Percentiles rank a stretch among this genome's conserved stretches.
Evolutionary conservation across 2,888 invertebrate species (phyloP).

Genomic region (Lissonota sp.): DNA sequence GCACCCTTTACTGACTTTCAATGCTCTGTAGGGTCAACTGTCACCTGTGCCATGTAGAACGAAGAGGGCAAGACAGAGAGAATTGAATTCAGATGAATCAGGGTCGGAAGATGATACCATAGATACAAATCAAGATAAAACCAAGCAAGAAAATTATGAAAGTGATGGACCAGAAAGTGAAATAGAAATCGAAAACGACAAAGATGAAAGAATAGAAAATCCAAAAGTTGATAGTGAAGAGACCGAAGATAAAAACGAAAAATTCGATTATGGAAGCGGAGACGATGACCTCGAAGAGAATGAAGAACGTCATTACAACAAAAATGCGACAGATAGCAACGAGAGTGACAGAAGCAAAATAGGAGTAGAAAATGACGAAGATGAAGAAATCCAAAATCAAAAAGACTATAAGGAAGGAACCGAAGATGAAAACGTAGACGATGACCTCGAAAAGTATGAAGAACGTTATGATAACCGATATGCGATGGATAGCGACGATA

Average conservation of each 20-base stretch:
- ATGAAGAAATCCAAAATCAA: background rate
- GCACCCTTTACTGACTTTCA: background rate
- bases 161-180: background rate
- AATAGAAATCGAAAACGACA: slow-evolving; percentile 1
- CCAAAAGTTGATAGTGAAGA: too few relatives aligned
- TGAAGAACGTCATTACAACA: too few relatives aligned
- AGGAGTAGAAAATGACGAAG: background rate
- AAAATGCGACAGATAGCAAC: background rate
- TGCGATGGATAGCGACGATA: too few relatives aligned
- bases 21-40: background rate
- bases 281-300: too few relatives aligned
- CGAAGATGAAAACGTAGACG: too few relatives aligned
- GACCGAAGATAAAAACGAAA: too few relatives aligned
- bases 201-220: too few relatives aligned
- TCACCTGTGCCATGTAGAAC: background rate
- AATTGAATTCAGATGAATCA: background rate
- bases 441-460: background rate
- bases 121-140: background rate
- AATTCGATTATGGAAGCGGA: too few relatives aligned
- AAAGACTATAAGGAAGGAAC: too few relatives aligned
- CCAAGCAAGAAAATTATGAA: background rate
- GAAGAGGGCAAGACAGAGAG: background rate
- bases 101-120: background rate
- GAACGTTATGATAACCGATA: too few relatives aligned
- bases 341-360: background rate